Conservation (phyloP, 2,113 vertebrate genomes). For the Sula dactylatra region DNA sequence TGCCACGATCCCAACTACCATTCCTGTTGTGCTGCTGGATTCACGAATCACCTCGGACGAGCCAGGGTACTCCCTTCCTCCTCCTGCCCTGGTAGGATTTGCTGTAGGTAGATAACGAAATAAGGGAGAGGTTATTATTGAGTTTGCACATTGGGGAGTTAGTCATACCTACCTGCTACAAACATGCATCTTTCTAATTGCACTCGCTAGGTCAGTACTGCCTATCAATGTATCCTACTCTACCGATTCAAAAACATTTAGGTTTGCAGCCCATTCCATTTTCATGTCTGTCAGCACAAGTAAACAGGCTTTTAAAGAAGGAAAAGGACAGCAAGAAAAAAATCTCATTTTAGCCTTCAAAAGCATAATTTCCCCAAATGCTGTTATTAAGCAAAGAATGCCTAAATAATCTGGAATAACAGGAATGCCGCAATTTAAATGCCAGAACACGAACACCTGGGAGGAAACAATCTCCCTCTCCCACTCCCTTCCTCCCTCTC, state of each 20-base stretch:
- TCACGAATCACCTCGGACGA: slow-evolving; percentile 90
- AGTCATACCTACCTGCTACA: background rate
- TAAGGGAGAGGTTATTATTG: slow-evolving; percentile 42
- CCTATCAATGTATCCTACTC: background rate
- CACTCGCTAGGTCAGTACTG: background rate
- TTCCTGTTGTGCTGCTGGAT: slow-evolving; percentile 96
- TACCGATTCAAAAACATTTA: background rate
- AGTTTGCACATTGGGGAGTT: background rate
- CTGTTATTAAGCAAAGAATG: background rate
- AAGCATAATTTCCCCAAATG: background rate
- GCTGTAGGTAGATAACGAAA: slow-evolving; percentile 77
- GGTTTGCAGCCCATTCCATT: background rate
- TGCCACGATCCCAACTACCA: slow-evolving; percentile 97
- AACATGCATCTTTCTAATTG: background rate
- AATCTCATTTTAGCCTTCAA: background rate
- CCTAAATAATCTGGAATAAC: background rate
- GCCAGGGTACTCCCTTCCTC: slow-evolving; percentile 84
- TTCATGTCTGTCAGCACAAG: background rate
- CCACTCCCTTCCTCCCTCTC: background rate
- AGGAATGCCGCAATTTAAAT: background rate
- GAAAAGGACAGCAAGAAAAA: background rate
- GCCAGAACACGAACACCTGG: background rate
- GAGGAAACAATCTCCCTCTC: background rate
- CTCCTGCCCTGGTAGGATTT: slow-evolving; percentile 88
- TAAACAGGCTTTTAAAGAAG: background rate